phyloP scores from a whole-genome alignment of 2,888 invertebrate species.

The Acrobasis repandana region DNA sequence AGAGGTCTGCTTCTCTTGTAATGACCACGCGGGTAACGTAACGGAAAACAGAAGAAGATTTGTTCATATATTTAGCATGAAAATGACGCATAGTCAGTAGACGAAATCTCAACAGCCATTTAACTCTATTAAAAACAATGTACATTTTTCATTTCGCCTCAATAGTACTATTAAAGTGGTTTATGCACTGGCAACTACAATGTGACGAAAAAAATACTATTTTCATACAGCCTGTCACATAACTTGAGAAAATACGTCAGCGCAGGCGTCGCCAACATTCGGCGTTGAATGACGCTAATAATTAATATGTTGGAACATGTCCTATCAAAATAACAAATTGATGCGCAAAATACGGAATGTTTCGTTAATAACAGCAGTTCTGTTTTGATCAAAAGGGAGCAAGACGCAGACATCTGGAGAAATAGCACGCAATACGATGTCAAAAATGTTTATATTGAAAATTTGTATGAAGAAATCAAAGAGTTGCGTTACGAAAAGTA shows the following conservation, averaged over 20 bases:
- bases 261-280: conserved; percentile 22
- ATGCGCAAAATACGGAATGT: conserved; percentile 11
- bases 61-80: too few species aligned
- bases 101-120: background rate
- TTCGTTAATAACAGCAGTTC: conserved; percentile 1
- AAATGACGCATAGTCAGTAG: background rate
- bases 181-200: background rate
- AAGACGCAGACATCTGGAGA: background rate
- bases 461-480: background rate
- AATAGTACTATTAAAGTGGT: conserved; percentile 4
- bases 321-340: conserved; percentile 34
- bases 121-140: background rate
- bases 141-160: background rate
- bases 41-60: too few species aligned
- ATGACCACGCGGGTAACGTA: too few species aligned
- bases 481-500: too few species aligned
- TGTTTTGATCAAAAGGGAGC: conserved; percentile 10
- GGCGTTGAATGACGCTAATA: conserved; percentile 29
- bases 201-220: background rate
- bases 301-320: conserved; percentile 35
- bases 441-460: background rate
- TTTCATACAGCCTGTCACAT: conserved; percentile 6
- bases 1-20: too few species aligned
- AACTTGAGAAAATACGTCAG: conserved; percentile 13
- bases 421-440: background rate